These are phyloP conservation scores for Triplophysa yarkandensis DNA, from an alignment of 2,797 vertebrate species.

Conservation along the genomic window DNA sequence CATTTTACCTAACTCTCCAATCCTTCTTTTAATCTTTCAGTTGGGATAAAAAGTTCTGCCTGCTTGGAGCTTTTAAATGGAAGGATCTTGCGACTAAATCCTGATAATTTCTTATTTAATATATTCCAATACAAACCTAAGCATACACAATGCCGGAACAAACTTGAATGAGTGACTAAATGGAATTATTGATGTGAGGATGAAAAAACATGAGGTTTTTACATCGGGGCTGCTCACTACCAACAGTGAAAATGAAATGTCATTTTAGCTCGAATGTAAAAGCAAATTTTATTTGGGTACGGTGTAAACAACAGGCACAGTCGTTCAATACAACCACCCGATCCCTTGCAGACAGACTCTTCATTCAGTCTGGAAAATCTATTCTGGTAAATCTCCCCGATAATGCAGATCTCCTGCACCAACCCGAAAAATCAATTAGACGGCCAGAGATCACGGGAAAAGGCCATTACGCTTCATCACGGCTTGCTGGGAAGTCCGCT, in stretches of 20 bases:
- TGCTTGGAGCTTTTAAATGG: constrained; percentile 14
- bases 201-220: constrained; percentile 7
- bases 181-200: constrained; percentile 2
- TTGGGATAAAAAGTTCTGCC: background rate
- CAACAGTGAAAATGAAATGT: background rate
- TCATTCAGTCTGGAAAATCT: constrained; percentile 29
- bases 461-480: constrained; percentile 28
- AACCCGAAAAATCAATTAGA: constrained; percentile 40
- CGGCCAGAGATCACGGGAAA: constrained; percentile 6
- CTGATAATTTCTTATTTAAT: background rate
- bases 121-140: background rate
- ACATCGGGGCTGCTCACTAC: background rate
- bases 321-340: constrained; percentile 5
- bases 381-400: constrained; percentile 26
- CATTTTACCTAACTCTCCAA: constrained; percentile 16
- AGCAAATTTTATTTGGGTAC: background rate
- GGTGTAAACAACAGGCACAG: background rate
- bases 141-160: background rate
- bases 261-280: background rate
- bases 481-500: constrained; percentile 21
- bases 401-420: constrained; percentile 29
- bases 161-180: background rate
- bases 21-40: background rate
- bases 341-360: constrained; percentile 7
- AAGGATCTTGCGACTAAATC: background rate